These are phyloP conservation scores for Petroica traversi DNA, from an alignment of 2,113 vertebrate genomes.

Conservation along the genomic window DNA sequence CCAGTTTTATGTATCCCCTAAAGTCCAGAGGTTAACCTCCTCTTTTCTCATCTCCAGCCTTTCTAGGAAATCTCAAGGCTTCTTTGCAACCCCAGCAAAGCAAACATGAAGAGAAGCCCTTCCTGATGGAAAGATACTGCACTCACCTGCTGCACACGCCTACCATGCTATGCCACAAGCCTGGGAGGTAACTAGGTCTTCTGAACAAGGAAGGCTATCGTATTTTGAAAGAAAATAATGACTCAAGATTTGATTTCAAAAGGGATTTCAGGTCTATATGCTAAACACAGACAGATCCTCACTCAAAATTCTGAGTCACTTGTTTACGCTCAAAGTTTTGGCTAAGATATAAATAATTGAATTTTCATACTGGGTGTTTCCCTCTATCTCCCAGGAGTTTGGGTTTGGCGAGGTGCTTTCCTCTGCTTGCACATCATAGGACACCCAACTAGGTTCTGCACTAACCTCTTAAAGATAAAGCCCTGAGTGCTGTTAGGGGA, in stretches of 20 bases:
- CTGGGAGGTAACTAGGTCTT: neutral
- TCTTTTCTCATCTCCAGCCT: neutral
- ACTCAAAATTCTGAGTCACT: neutral
- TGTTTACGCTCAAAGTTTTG: neutral
- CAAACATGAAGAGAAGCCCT: neutral
- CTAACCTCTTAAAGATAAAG: neutral
- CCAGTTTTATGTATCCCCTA: neutral
- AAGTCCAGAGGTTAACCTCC: neutral
- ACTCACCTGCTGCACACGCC: neutral
- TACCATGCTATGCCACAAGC: neutral
- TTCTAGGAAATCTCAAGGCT: neutral
- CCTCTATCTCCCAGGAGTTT: neutral
- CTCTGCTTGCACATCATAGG: neutral
- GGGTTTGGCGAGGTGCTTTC: fast-evolving
- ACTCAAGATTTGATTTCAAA: neutral
- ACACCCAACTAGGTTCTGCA: neutral
- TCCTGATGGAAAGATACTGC: neutral
- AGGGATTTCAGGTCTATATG: neutral
- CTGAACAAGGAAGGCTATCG: neutral
- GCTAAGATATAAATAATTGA: neutral
- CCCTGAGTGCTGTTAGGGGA: neutral
- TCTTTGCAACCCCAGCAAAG: neutral
- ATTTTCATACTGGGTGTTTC: neutral
- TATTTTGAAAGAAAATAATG: neutral
- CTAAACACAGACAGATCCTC: neutral